These are phyloP conservation scores for Oryzias celebensis DNA, from an alignment of 2,113 vertebrate species.

Conservation along the genomic window DNA sequence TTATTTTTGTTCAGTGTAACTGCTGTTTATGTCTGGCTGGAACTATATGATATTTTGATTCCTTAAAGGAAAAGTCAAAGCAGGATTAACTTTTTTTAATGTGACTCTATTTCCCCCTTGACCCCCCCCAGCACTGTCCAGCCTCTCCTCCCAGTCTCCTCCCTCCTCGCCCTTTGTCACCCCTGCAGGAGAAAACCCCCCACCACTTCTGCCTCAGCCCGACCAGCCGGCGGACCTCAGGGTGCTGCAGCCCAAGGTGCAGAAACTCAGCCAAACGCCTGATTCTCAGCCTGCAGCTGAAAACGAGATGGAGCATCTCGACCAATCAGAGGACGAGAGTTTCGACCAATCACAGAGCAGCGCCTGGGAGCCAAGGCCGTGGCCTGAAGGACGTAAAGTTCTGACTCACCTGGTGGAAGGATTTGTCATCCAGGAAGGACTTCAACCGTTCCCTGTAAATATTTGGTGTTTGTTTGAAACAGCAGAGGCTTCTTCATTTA, in stretches of 20 bases:
- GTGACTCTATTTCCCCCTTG: neutral
- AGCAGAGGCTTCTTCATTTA: neutral
- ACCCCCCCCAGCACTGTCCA: slow-evolving; percentile 67
- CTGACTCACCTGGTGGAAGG: slow-evolving; percentile 96
- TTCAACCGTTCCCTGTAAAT: slow-evolving; percentile 93
- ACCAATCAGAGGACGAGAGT: slow-evolving; percentile 47
- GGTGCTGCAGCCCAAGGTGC: slow-evolving; percentile 5
- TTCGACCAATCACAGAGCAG: slow-evolving; percentile 24
- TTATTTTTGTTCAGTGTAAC: too few relatives aligned
- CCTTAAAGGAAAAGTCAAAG: too few relatives aligned
- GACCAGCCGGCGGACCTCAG: slow-evolving; percentile 57
- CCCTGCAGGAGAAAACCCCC: slow-evolving; percentile 47
- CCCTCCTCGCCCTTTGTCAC: slow-evolving; percentile 64
- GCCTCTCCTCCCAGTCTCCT: slow-evolving; percentile 77
- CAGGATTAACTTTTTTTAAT: too few relatives aligned
- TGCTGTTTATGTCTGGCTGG: too few relatives aligned
- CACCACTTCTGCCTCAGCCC: slow-evolving; percentile 49
- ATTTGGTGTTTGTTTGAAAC: neutral
- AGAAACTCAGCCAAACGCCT: neutral
- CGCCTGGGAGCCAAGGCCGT: slow-evolving; percentile 55
- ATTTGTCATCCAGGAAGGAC: slow-evolving; percentile 96
- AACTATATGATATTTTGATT: too few relatives aligned
- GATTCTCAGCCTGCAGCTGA: slow-evolving; percentile 12
- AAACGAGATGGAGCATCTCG: slow-evolving; percentile 9
- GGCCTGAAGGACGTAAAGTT: slow-evolving; percentile 73